Evolutionary conservation across 1,140 invertebrate species (phyloP), one percentile per base, ranked within the genome.

Genomic region (Drosophila watanabei): DNA sequence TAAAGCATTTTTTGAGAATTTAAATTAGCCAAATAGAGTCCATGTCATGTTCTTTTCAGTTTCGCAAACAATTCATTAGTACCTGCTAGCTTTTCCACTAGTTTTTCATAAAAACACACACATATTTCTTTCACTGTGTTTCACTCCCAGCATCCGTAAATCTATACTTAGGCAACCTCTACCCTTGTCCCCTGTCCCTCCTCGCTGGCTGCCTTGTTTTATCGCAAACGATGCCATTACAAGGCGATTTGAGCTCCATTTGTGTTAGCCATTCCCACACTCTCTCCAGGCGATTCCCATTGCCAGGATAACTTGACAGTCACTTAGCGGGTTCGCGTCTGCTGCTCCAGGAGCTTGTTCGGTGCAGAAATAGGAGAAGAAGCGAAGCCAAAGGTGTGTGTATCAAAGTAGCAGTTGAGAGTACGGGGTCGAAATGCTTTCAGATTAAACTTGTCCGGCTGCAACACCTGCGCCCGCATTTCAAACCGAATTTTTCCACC

Each of bases 191-290:
- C 16, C 8, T 14, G 11, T 6, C 11, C 43, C 11, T 18, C 18
- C 13, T 9, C 37, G 39, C 43, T 57, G 54, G 37, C 30, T 16
- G 57, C 62, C 64, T 79, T 79, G 77, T 79, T 78, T 79, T 79
- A 79, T 79, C 75, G 65, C 75, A 63, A 78, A 64, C 76, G 76
- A 78, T 75, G 69, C 68, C 69, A 83, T 83, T 83, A 83, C 75
- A 75, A 68, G 56, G 61, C 79, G 77, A 87, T 86, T 87, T 87
- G 84, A 76, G 84, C 68, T 72, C 73, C 80, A 76, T 75, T 75
- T 80, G 71, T 65, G 57, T 78, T 84, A 58, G 77, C 76, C 75
- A 78, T 78, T 78, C 49, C 49, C 49, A 7, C 75, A 77, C 68
- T 77, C 63, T 77, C 63, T 57, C 45, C 72, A 69, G 57, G 59